Evolutionary conservation across 2,888 invertebrate species (phyloP).

Genomic region (Hypercompe scribonia): DNA sequence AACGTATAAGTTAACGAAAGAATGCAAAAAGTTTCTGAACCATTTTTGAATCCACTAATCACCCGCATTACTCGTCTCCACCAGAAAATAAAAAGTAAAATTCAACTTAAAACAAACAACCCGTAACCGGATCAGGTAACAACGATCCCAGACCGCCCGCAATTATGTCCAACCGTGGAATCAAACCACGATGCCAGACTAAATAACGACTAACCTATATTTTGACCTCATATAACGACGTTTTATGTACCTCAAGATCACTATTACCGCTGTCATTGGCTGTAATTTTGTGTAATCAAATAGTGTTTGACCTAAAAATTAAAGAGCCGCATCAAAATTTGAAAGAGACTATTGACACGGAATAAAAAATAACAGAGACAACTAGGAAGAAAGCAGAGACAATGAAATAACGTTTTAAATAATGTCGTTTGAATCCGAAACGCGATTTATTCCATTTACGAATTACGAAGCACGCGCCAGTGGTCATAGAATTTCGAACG

Average conservation of each 20-base stretch:
- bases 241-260: conserved; percentile 59
- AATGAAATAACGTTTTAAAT: conserved; percentile 44
- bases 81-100: conserved; percentile 65
- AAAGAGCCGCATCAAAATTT: conserved; percentile 14
- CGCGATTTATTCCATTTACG: conserved; percentile 64
- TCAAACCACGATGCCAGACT: conserved; percentile 57
- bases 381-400: conserved; percentile 42
- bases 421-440: conserved; percentile 66
- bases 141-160: conserved; percentile 62
- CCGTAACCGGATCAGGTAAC: conserved; percentile 71
- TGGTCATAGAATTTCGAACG: conserved; percentile 72
- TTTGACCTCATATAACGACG: conserved; percentile 71
- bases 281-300: conserved; percentile 52
- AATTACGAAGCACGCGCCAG: conserved; percentile 65
- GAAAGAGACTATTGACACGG: conserved; percentile 10
- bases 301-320: conserved; percentile 29
- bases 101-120: conserved; percentile 71
- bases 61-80: conserved; percentile 62
- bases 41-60: conserved; percentile 53
- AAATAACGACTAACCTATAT: conserved; percentile 74
- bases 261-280: conserved; percentile 57
- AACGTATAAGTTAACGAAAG: conserved; percentile 43
- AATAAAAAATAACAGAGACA: conserved; percentile 28
- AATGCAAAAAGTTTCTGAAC: conserved; percentile 55
- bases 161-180: conserved; percentile 68